Base-by-base conservation (phyloP, 1,140 invertebrate species). In the Drosophila nebulosa region DNA sequence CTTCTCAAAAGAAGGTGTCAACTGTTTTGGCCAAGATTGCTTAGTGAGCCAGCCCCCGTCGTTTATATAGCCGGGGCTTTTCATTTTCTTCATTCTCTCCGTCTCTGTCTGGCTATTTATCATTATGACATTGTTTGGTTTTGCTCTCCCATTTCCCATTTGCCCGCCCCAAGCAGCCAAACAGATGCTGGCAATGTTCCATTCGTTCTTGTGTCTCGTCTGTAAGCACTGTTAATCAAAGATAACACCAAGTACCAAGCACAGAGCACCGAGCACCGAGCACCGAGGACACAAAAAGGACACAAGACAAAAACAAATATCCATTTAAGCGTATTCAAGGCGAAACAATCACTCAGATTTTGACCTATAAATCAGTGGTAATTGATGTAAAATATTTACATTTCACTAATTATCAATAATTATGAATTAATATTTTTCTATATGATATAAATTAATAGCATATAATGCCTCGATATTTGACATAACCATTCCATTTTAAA, bases 61-160 rank as follows among this genome's bases (percentile, higher is more conserved):
- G 58, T 51, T 62, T 30, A 71, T 65, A 63, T 64, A 16, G 46
- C 62, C n/a, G 53, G 69, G 57, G 39, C 46, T 69, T 32, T 68
- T 58, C 56, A 35, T 66, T 46, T 46, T 46, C 22, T 57, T 32
- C 65, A n/a, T n/a, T 35, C 39, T 59, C 39, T 50, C 60, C 21
- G 50, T 36, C 39, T 50, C 60, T 18, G 50, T 36, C 42, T 14
- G 62, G 74, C 81, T 78, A 86, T 86, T 86, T 86, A 86, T 86
- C 81, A 88, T 86, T 88, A 88, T 81, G 83, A 70, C 64, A 69
- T 78, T 75, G 73, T 66, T 74, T 63, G 78, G 68, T 70, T 67
- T 63, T 24, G 21, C 16, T 59, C 16, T 21, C 39, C 39, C 39
- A 63, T 36, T 65, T 71, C n/a, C n/a, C 74, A 86, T 88, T 81